phyloP scores from a whole-genome alignment of 2,888 invertebrate genomes.

The Chrysolina haemoptera region DNA sequence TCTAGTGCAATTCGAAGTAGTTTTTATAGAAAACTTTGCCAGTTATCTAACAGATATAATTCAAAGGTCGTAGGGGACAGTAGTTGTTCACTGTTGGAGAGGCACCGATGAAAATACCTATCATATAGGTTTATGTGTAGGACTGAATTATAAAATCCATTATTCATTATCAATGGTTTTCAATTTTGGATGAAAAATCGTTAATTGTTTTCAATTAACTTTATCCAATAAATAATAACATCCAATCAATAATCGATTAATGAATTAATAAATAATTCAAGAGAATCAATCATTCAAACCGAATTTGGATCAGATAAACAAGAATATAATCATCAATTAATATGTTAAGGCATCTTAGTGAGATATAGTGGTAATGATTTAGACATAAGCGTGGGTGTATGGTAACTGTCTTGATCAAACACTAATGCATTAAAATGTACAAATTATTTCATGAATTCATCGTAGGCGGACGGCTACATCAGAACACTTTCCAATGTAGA shows the following conservation, averaged over 20 bases:
- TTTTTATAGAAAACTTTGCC: too few relatives aligned
- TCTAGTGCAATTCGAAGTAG: too few relatives aligned
- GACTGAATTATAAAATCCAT: too few relatives aligned
- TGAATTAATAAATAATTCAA: conserved; percentile 11
- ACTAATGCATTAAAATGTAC: conserved; percentile 45
- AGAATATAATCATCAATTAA: conserved; percentile 25
- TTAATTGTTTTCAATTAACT: conserved; percentile 2
- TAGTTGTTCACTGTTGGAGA: too few relatives aligned
- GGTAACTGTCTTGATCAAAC: conserved; percentile 48
- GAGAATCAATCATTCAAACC: conserved; percentile 21
- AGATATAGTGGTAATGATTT: conserved; percentile 38
- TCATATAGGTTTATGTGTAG: too few relatives aligned
- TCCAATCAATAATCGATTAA: conserved; percentile 11
- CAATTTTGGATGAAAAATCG: background rate
- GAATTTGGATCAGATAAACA: conserved; percentile 18
- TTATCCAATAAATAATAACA: background rate
- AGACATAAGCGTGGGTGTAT: conserved; percentile 43
- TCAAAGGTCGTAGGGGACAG: too few relatives aligned
- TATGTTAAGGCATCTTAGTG: conserved; percentile 35
- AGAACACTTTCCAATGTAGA: conserved; percentile 49
- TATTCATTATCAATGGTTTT: background rate
- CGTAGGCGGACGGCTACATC: conserved; percentile 49
- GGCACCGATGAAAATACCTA: too few relatives aligned
- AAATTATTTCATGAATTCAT: conserved; percentile 46
- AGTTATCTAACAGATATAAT: too few relatives aligned